Evolutionary conservation across 2,797 vertebrate species (phyloP).

Genomic region (Micropoecilia bifurca): DNA sequence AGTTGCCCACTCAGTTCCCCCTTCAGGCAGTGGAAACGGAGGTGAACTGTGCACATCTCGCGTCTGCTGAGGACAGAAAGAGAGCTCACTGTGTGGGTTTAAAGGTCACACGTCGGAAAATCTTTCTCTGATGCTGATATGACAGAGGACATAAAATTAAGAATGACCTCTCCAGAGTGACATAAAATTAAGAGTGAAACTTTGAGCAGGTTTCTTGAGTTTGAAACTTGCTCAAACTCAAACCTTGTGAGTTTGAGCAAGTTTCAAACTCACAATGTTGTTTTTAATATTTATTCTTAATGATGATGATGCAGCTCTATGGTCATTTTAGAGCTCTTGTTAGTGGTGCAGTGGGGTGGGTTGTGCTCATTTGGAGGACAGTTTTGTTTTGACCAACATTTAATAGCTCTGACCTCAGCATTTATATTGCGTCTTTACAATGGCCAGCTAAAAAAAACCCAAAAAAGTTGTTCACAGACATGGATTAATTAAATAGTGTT

Average conservation of each 20-base stretch:
- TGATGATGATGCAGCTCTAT: conserved; percentile 7
- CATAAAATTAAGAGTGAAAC: not conserved
- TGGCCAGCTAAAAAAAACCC: conserved; percentile 39
- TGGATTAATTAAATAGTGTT: not conserved
- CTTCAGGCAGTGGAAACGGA: conserved; percentile 41
- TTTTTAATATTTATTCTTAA: not conserved
- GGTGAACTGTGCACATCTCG: conserved; percentile 35
- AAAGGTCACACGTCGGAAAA: conserved; percentile 42
- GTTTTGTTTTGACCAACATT: conserved; percentile 46
- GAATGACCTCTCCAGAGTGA: not conserved
- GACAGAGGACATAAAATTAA: not conserved
- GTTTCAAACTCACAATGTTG: not conserved
- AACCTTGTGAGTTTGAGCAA: not conserved
- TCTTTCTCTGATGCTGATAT: conserved; percentile 16
- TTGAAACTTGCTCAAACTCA: too few species aligned
- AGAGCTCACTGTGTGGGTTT: conserved; percentile 51
- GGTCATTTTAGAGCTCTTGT: conserved; percentile 39
- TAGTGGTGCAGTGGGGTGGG: conserved; percentile 19
- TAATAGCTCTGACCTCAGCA: conserved; percentile 44
- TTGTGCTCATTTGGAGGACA: conserved; percentile 18
- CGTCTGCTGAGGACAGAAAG: not conserved
- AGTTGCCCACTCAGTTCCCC: conserved; percentile 41
- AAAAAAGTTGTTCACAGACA: not conserved
- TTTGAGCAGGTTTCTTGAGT: too few species aligned
- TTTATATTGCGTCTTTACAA: conserved; percentile 47